A percentile compares a stretch with the other conserved stretches of the same genome.
phyloP scores from a whole-genome alignment of 2,113 vertebrate species.

The Aptenodytes forsteri region DNA sequence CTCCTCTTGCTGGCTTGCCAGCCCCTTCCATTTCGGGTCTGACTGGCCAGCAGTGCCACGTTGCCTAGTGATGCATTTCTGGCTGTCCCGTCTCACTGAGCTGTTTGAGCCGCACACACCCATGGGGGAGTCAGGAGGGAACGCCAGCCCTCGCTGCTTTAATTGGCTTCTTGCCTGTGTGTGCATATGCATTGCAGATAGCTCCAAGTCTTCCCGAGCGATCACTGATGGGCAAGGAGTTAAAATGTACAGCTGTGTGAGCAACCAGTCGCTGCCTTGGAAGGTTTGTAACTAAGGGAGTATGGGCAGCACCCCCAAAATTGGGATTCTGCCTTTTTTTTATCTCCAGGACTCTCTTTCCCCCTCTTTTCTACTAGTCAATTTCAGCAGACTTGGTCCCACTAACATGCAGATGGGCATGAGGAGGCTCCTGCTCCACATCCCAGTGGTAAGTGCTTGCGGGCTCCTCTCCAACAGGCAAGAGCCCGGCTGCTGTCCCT shows the following conservation, averaged over 20 bases:
- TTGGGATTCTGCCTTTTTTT: not conserved
- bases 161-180: not conserved
- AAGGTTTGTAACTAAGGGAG: not conserved
- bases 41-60: not conserved
- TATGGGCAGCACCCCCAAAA: not conserved
- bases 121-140: not conserved
- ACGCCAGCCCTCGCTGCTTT: not conserved
- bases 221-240: not conserved
- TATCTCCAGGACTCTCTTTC: not conserved
- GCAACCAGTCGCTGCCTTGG: not conserved
- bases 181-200: not conserved
- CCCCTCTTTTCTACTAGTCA: not conserved
- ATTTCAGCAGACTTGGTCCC: not conserved
- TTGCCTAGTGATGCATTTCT: not conserved
- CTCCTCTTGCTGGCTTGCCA: not conserved
- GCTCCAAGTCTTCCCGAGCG: not conserved
- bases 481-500: not conserved
- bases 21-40: not conserved
- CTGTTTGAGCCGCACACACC: not conserved
- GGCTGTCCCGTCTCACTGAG: not conserved
- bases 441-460: fast-evolving
- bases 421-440: not conserved
- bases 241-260: not conserved
- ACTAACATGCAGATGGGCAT: fast-evolving
- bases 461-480: not conserved